These are phyloP conservation scores for Callyntrura guangdongensis DNA, from an alignment of 2,888 invertebrate genomes.

Conservation along the genomic window DNA sequence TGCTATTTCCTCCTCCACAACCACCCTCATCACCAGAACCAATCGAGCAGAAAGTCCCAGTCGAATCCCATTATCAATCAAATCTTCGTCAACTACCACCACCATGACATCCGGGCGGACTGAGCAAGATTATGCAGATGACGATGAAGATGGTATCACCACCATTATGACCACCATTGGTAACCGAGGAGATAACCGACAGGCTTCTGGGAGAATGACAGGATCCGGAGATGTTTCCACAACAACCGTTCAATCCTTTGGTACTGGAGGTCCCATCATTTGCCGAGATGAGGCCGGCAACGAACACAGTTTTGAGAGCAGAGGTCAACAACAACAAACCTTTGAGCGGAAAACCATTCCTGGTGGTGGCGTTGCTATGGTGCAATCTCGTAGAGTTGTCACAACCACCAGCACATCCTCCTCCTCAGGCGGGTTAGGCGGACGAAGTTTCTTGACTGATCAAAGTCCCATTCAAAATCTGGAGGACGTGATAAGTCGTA, in stretches of 20 bases:
- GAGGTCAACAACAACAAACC: too few relatives aligned
- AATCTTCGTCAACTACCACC: constrained; percentile 8
- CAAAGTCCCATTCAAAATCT: constrained; percentile 91
- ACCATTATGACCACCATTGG: background rate
- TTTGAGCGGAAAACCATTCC: constrained; percentile 18
- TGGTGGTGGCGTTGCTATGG: constrained; percentile 42
- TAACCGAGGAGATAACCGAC: constrained; percentile 12
- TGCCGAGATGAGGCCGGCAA: constrained; percentile 50
- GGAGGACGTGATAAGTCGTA: constrained; percentile 91
- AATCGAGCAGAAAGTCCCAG: constrained; percentile 74
- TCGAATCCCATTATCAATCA: constrained; percentile 78
- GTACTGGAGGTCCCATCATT: constrained; percentile 27
- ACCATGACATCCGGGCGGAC: background rate
- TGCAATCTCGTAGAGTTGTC: constrained; percentile 64
- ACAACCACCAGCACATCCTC: constrained; percentile 42
- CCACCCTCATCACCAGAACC: constrained; percentile 8
- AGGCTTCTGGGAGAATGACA: constrained; percentile 57
- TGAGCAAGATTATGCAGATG: background rate
- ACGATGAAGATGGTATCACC: background rate
- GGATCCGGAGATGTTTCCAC: background rate
- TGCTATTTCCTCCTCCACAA: background rate
- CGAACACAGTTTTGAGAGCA: constrained; percentile 54
- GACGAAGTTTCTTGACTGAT: constrained; percentile 90
- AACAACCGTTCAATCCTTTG: constrained; percentile 43
- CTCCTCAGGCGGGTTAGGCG: background rate